Percentiles rank a stretch among this genome's conserved stretches.
Evolutionary conservation across 2,888 invertebrate species (phyloP).

Genomic region (Parnassius orleans): DNA sequence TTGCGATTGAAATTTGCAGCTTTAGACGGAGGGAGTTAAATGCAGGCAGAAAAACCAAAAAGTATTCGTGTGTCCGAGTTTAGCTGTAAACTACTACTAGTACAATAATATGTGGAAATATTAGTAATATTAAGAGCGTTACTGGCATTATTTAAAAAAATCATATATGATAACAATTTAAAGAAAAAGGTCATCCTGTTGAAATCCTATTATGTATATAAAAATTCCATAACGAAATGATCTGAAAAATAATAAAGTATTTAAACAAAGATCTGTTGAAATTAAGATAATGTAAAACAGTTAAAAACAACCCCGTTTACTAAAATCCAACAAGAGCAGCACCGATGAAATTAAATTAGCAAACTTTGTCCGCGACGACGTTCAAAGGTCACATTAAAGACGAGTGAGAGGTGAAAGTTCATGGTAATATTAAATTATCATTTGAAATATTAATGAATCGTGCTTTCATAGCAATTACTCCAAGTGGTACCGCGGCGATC

Average conservation of each 20-base stretch:
- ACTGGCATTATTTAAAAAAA: too few species aligned
- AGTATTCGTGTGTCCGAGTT: too few species aligned
- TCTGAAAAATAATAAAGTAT: not conserved
- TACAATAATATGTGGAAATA: too few species aligned
- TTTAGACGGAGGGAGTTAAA: too few species aligned
- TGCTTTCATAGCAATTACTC: constrained; percentile 61
- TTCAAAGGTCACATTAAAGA: constrained; percentile 55
- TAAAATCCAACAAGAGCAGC: constrained; percentile 21
- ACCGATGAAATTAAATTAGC: constrained; percentile 38
- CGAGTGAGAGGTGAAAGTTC: constrained; percentile 63
- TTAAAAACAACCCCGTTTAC: constrained; percentile 27
- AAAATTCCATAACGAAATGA: not conserved
- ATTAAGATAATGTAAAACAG: constrained; percentile 18
- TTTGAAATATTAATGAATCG: constrained; percentile 63
- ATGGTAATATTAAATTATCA: constrained; percentile 64
- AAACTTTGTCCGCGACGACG: constrained; percentile 40
- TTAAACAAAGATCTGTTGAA: not conserved
- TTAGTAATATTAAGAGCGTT: too few species aligned
- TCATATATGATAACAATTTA: not conserved
- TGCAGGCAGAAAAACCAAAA: too few species aligned
- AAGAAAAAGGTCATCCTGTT: not conserved
- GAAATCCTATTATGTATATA: not conserved
- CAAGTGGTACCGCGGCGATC: constrained; percentile 63
- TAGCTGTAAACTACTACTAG: too few species aligned
- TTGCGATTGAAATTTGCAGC: too few species aligned